A percentile compares a stretch with the other conserved stretches of the same genome.
phyloP scores from a whole-genome alignment of 2,113 vertebrate genomes.

The Eolophus roseicapilla region DNA sequence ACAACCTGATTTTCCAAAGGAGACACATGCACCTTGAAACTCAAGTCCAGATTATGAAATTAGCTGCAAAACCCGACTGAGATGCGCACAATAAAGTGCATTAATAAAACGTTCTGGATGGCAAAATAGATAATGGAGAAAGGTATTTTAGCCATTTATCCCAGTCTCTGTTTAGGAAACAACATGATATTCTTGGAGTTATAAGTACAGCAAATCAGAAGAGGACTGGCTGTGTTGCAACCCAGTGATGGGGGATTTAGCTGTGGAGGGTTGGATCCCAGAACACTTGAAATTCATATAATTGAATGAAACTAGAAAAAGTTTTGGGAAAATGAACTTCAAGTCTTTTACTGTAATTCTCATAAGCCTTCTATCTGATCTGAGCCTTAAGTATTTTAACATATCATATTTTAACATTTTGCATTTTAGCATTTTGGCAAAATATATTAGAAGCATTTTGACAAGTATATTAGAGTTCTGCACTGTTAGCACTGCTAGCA shows the following conservation, averaged over 20 bases:
- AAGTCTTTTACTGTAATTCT: not conserved
- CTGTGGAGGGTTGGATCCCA: not conserved
- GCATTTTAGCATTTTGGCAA: not conserved
- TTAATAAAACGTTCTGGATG: not conserved
- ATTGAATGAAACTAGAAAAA: not conserved
- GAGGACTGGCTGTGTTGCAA: not conserved
- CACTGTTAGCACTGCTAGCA: not conserved
- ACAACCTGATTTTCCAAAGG: not conserved
- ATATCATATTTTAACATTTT: conserved; percentile 3
- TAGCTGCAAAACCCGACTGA: not conserved
- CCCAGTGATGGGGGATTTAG: not conserved
- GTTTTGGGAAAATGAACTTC: not conserved
- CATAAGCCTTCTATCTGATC: not conserved
- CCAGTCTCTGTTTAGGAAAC: not conserved
- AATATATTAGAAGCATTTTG: not conserved
- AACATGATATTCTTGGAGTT: not conserved
- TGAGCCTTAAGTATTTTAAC: not conserved
- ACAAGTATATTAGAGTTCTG: not conserved
- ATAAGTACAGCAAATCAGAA: not conserved
- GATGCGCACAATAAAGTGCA: not conserved
- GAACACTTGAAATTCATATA: not conserved
- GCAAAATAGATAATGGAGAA: not conserved
- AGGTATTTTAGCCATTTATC: not conserved
- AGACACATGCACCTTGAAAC: not conserved
- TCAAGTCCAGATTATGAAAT: not conserved